Percentiles rank a stretch among this genome's conserved stretches.
Evolutionary conservation across 1,140 invertebrate species (phyloP).

Genomic region (Camponotus floridanus): DNA sequence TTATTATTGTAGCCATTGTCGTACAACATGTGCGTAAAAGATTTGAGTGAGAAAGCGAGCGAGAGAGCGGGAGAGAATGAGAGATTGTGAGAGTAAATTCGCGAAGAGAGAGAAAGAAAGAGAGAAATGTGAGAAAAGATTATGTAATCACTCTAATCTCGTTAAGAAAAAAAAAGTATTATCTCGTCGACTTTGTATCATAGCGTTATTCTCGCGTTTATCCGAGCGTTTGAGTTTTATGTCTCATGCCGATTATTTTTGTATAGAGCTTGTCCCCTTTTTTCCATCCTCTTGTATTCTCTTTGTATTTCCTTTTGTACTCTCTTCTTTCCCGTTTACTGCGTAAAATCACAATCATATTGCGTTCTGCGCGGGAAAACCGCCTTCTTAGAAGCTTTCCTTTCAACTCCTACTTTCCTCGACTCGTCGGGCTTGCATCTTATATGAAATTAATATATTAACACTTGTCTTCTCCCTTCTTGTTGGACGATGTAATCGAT

Average conservation of each 20-base stretch:
- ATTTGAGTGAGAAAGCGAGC: conserved; percentile 40
- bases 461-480: conserved; percentile 71
- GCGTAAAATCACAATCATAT: neutral
- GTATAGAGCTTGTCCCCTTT: conserved; percentile 78
- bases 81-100: neutral
- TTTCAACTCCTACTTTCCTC: conserved; percentile 41
- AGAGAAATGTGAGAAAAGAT: conserved; percentile 65
- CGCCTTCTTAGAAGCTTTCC: conserved; percentile 51
- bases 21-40: conserved; percentile 73
- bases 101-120: neutral
- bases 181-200: conserved; percentile 83
- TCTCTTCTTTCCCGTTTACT: conserved; percentile 34
- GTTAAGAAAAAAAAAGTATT: conserved; percentile 82
- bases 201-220: conserved; percentile 76
- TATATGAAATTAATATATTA: conserved; percentile 85
- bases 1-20: conserved; percentile 77
- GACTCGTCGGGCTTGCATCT: conserved; percentile 63
- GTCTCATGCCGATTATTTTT: conserved; percentile 76
- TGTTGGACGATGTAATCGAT: conserved; percentile 82
- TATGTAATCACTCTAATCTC: conserved; percentile 77
- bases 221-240: conserved; percentile 73
- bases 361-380: conserved; percentile 37
- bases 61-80: conserved; percentile 40
- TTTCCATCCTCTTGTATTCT: neutral
- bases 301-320: conserved; percentile 68